A percentile compares a stretch with the other conserved stretches of the same genome.
Evolutionary conservation across 2,797 vertebrate genomes (phyloP).

Genomic region (Fistularia commersonii): DNA sequence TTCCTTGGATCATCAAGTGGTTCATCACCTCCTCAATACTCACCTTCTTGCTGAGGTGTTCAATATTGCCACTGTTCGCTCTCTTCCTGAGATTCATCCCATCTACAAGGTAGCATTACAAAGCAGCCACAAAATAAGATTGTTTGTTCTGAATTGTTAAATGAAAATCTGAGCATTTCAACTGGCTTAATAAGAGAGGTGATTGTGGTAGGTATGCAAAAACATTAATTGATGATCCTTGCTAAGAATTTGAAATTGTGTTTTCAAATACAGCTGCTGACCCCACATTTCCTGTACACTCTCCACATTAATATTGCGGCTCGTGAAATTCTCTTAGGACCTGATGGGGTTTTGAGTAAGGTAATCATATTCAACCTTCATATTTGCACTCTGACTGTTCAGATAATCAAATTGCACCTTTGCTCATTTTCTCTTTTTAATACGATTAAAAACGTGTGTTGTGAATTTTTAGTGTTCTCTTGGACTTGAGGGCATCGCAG

Average conservation of each 20-base stretch:
- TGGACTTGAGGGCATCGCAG: slow-evolving; percentile 51
- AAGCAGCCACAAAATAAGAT: background rate
- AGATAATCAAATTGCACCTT: background rate
- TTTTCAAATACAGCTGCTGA: slow-evolving; percentile 31
- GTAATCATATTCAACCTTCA: slow-evolving; percentile 14
- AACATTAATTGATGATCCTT: no score
- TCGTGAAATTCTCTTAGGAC: background rate
- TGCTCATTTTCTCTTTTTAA: no score
- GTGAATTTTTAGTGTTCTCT: slow-evolving; percentile 49
- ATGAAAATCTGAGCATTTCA: no score
- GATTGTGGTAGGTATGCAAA: no score
- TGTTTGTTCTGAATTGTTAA: background rate
- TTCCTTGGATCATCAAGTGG: slow-evolving; percentile 30
- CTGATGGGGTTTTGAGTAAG: slow-evolving; percentile 8
- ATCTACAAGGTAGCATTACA: slow-evolving; percentile 60
- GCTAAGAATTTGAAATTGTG: no score
- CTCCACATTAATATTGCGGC: slow-evolving; percentile 20
- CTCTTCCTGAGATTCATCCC: slow-evolving; percentile 65
- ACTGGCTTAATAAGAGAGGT: no score
- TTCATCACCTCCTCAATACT: slow-evolving; percentile 53
- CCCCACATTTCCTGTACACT: slow-evolving; percentile 54
- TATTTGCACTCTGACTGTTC: no score
- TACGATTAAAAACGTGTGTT: no score
- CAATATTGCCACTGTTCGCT: slow-evolving; percentile 52
- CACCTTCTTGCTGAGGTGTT: slow-evolving; percentile 69